Evolutionary conservation across 2,113 vertebrate genomes (phyloP), one percentile per base, ranked within the genome.

Genomic region (Tragelaphus strepsiceros): DNA sequence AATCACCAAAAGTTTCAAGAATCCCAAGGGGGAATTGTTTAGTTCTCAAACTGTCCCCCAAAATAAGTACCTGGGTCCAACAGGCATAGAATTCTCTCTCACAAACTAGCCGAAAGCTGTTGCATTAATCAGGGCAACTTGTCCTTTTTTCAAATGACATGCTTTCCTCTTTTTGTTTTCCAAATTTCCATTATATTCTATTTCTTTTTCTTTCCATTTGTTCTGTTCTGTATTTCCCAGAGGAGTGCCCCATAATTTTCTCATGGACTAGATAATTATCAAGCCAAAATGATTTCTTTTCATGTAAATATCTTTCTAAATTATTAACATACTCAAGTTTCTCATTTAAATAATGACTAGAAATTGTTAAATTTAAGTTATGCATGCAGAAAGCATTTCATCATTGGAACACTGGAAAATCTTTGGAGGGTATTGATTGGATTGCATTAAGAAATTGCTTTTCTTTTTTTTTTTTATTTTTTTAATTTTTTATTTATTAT

Each of bases 291-390:
- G 22, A 91, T 93, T 94, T 95, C 58, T 97, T 96, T 96, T 88
- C 62, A 92, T 95, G 61, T 59, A 92, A 90, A 92, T 3, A 19
- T 94, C 53, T 84, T 71, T 82, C 78, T 86, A 96, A 95, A 96
- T 90, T 88, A n/a, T 92, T 90, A 97, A 86, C 51, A 87, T 59
- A 71, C 35, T 90, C 71, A 96, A 96, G 46, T 89, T 53, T 96
- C 74, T 94, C 74, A 90, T 94, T 97, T 97, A 96, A 95, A 93
- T 95, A 84, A 96, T 90, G 88, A 92, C 43, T 84, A 90, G 67
- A 96, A 82, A 92, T 93, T 95, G 46, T 94, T 90, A 96, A 54
- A 77, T 93, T 95, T 78, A 32, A 94, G 30, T 92, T 93, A 87
- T 78, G 49, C 35, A 62, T 91, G 59, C 83, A 56, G 67, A 97